phyloP scores from a whole-genome alignment of 2,888 invertebrate genomes.

The Aspidiotus destructor region DNA sequence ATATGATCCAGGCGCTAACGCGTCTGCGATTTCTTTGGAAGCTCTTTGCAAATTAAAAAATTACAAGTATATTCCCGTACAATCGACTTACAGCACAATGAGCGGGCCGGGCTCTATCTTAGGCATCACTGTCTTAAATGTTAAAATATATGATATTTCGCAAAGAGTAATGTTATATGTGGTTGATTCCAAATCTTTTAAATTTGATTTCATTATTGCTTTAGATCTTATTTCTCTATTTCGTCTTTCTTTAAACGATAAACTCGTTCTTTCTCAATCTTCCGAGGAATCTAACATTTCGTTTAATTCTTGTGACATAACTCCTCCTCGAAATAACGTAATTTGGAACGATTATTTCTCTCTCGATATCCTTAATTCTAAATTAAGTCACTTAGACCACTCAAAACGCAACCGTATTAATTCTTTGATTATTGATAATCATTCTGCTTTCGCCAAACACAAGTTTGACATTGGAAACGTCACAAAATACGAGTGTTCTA shows the following conservation, averaged over 20 bases:
- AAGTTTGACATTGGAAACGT: not conserved
- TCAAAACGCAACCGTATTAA: too few relatives aligned
- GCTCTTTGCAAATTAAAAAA: not conserved
- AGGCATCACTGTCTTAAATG: not conserved
- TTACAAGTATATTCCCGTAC: not conserved
- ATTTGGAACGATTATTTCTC: too few relatives aligned
- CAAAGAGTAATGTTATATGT: not conserved
- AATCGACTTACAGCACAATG: not conserved
- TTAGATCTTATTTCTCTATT: not conserved
- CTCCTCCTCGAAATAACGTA: too few relatives aligned
- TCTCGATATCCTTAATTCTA: too few relatives aligned
- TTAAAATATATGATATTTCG: not conserved
- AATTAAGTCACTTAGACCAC: too few relatives aligned
- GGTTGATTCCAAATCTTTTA: not conserved
- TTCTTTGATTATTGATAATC: too few relatives aligned
- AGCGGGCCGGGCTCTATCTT: not conserved
- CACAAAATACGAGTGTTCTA: not conserved
- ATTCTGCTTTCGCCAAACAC: not conserved
- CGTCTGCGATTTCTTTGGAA: not conserved
- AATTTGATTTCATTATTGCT: not conserved
- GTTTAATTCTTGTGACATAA: too few relatives aligned
- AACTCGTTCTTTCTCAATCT: too few relatives aligned
- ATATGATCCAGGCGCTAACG: not conserved
- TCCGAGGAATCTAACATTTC: too few relatives aligned
- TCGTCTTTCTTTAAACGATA: too few relatives aligned